Conservation (phyloP, 2,888 invertebrate genomes). For the Stenoptilia bipunctidactyla region DNA sequence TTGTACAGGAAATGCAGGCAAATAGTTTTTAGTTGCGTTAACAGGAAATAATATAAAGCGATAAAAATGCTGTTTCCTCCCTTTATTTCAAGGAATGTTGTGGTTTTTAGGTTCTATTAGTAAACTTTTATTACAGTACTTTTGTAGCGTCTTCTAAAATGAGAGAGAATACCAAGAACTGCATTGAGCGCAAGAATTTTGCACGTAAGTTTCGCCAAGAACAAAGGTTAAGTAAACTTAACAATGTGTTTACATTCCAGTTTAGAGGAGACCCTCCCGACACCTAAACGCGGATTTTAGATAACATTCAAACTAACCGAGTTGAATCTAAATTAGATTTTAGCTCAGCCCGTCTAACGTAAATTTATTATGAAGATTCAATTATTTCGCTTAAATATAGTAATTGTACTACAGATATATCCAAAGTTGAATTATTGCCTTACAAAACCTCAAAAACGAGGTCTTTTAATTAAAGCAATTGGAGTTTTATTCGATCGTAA, state of each 20-base stretch:
- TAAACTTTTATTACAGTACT: too few species aligned
- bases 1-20: slow-evolving; percentile 33
- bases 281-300: slow-evolving; percentile 71
- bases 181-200: slow-evolving; percentile 6
- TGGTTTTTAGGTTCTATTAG: too few species aligned
- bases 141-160: too few species aligned
- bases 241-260: slow-evolving; percentile 69
- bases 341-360: slow-evolving; percentile 55
- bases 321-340: slow-evolving; percentile 70
- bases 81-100: not conserved
- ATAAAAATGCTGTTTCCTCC: slow-evolving; percentile 16
- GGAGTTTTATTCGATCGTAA: not conserved
- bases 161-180: too few species aligned
- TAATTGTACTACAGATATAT: too few species aligned
- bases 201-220: slow-evolving; percentile 18
- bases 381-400: too few species aligned
- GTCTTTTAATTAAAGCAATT: not conserved
- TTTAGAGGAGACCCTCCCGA: slow-evolving; percentile 65
- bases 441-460: slow-evolving; percentile 7
- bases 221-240: slow-evolving; percentile 53
- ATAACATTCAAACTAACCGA: slow-evolving; percentile 69
- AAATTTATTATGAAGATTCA: too few species aligned
- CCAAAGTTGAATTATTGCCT: too few species aligned
- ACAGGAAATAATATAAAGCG: slow-evolving; percentile 23
- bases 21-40: slow-evolving; percentile 14